A percentile compares a stretch with the other conserved stretches of the same genome.
Conservation (phyloP, 2,888 invertebrate species). For the Julus scandinavius region DNA sequence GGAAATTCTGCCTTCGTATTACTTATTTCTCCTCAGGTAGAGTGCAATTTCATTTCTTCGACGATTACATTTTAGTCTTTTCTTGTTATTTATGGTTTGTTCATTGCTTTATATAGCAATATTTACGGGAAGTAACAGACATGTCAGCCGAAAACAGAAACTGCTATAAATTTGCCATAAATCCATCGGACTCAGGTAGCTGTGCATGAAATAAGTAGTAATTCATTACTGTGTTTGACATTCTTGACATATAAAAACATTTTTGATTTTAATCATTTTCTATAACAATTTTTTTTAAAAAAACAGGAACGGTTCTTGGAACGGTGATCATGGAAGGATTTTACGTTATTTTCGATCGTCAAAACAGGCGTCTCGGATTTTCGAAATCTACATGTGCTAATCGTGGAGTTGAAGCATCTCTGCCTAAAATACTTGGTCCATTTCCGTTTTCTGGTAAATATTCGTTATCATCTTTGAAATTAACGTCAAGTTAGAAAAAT, state of each 20-base stretch:
- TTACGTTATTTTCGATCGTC: conserved; percentile 66
- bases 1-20: conserved; percentile 62
- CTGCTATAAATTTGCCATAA: conserved; percentile 65
- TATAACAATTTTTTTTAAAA: conserved; percentile 52
- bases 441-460: conserved; percentile 53
- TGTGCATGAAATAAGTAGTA: background rate
- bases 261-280: conserved; percentile 4
- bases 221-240: background rate
- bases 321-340: conserved; percentile 67
- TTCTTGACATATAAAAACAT: background rate
- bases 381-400: conserved; percentile 63
- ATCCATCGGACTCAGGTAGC: conserved; percentile 63
- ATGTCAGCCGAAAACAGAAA: conserved; percentile 55
- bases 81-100: background rate
- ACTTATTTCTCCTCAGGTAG: conserved; percentile 63
- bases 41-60: background rate
- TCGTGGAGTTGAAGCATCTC: background rate
- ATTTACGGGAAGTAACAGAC: conserved; percentile 62
- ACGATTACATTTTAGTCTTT: background rate
- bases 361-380: conserved; percentile 64
- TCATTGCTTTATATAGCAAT: conserved; percentile 63
- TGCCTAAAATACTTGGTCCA: conserved; percentile 55
- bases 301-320: conserved; percentile 65
- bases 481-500: background rate
- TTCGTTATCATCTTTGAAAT: background rate